Conservation (phyloP, 2,888 invertebrate species). For the Lepetodrilus schrolli region DNA sequence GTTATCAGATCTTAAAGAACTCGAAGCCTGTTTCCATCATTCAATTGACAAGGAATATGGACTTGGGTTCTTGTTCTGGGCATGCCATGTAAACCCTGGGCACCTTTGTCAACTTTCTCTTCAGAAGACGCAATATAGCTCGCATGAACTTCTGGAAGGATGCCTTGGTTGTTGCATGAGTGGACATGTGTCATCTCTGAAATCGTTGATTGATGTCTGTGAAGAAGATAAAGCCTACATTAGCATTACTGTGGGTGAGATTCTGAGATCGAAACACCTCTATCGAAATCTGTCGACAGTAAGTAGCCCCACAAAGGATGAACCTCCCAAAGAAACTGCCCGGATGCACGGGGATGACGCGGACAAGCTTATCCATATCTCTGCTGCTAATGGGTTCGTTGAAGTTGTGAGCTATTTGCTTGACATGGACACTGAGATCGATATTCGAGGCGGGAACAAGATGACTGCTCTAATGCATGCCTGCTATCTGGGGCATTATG, state of each 20-base stretch:
- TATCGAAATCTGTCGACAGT: neutral
- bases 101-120: neutral
- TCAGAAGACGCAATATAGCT: neutral
- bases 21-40: neutral
- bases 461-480: conserved; percentile 15
- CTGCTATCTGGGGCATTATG: neutral
- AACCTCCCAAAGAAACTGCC: neutral
- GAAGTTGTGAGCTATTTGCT: neutral
- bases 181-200: neutral
- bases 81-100: neutral
- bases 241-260: neutral
- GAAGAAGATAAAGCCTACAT: neutral
- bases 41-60: neutral
- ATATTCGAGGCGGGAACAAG: neutral
- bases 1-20: neutral
- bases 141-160: neutral
- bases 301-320: neutral
- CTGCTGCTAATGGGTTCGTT: neutral
- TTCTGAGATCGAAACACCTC: neutral
- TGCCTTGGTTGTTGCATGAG: conserved; percentile 13
- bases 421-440: neutral
- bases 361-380: neutral
- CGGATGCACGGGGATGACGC: neutral
- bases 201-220: neutral
- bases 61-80: conserved; percentile 2